Percentiles rank a stretch among this genome's conserved stretches.
Evolutionary conservation across 1,140 invertebrate genomes (phyloP).

Genomic region (Cyrtorhinus lividipennis): DNA sequence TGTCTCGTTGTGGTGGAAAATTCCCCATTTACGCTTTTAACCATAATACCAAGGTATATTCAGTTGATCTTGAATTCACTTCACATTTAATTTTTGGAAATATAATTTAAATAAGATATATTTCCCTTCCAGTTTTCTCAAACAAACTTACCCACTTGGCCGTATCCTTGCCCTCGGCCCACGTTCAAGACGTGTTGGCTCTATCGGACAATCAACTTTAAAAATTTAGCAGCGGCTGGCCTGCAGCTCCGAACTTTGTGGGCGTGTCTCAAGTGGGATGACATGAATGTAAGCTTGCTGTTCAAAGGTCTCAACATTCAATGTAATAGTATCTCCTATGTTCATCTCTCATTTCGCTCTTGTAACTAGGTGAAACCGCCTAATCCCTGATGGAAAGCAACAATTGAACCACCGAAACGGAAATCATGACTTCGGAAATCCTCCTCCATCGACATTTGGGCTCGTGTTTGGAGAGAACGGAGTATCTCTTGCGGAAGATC

Average conservation of each 20-base stretch:
- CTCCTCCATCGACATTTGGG: slow-evolving; percentile 79
- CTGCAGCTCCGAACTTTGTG: slow-evolving; percentile 84
- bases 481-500: slow-evolving; percentile 78
- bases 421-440: slow-evolving; percentile 86
- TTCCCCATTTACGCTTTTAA: slow-evolving; percentile 65
- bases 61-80: no score
- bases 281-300: slow-evolving; percentile 53
- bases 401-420: slow-evolving; percentile 91
- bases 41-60: slow-evolving; percentile 62
- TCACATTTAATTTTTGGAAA: no score
- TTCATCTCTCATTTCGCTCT: no score
- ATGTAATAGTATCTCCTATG: no score
- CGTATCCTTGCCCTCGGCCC: slow-evolving; percentile 86
- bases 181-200: slow-evolving; percentile 91
- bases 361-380: slow-evolving; percentile 55
- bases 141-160: slow-evolving; percentile 78
- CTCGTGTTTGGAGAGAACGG: slow-evolving; percentile 72
- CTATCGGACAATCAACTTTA: slow-evolving; percentile 71
- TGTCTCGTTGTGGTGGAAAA: slow-evolving; percentile 63
- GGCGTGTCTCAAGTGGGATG: slow-evolving; percentile 89
- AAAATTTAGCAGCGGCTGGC: slow-evolving; percentile 66
- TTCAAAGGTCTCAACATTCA: no score
- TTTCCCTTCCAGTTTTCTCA: slow-evolving; percentile 24
- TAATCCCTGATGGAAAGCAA: slow-evolving; percentile 79
- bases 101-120: no score